phyloP scores from a whole-genome alignment of 2,888 invertebrate genomes.

The Malachius bipustulatus region DNA sequence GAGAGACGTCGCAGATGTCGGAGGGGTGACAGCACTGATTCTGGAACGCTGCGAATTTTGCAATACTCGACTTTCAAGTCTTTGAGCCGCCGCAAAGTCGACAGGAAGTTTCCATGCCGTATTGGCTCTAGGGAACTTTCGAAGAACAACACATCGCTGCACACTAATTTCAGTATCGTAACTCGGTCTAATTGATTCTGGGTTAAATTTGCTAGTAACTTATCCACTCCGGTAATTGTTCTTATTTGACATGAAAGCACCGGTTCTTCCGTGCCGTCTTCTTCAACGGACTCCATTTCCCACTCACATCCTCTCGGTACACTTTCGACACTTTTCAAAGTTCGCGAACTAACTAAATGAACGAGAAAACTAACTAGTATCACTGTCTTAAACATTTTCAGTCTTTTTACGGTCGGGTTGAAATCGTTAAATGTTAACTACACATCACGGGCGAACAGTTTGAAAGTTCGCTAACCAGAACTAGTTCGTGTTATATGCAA shows the following conservation, averaged over 20 bases:
- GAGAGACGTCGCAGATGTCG: constrained; percentile 54
- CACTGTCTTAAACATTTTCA: too few species aligned
- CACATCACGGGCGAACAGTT: too few species aligned
- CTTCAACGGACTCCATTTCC: constrained; percentile 46
- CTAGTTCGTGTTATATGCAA: too few species aligned
- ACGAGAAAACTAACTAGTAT: constrained; percentile 19
- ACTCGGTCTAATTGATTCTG: constrained; percentile 56
- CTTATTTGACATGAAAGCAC: constrained; percentile 58
- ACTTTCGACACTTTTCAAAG: constrained; percentile 42
- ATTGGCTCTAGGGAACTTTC: constrained; percentile 53
- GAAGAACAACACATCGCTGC: constrained; percentile 62
- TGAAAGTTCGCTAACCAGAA: too few species aligned
- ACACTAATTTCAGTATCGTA: constrained; percentile 55
- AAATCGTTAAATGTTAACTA: too few species aligned
- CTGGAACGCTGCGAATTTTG: constrained; percentile 62
- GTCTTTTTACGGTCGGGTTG: too few species aligned
- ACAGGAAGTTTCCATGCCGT: constrained; percentile 41
- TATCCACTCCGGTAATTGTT: constrained; percentile 57
- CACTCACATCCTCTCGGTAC: constrained; percentile 63
- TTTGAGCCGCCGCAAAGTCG: constrained; percentile 51
- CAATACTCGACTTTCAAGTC: constrained; percentile 63
- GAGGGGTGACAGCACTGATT: constrained; percentile 54
- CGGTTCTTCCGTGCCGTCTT: constrained; percentile 42
- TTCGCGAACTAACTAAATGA: constrained; percentile 25
- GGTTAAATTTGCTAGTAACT: constrained; percentile 56